phyloP scores from a whole-genome alignment of 2,797 vertebrate genomes.

The Lophotriccus pileatus region DNA sequence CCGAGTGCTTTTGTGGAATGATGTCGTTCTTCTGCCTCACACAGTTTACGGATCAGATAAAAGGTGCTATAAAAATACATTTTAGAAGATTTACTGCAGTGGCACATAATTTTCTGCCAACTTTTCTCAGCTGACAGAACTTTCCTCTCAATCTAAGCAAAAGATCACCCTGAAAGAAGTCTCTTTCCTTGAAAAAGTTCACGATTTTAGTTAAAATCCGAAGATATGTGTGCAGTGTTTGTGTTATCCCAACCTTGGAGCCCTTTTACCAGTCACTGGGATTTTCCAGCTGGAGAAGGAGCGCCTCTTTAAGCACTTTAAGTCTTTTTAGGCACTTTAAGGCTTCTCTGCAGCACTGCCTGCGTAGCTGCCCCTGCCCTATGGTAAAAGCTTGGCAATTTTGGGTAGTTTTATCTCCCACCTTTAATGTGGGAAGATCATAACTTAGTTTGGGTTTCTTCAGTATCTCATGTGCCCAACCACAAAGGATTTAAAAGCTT shows the following conservation, averaged over 20 bases:
- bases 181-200: not conserved
- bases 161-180: not conserved
- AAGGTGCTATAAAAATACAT: constrained; percentile 33
- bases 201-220: not conserved
- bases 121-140: not conserved
- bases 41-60: constrained; percentile 24
- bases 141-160: not conserved
- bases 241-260: not conserved
- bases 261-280: not conserved
- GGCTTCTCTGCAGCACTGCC: not conserved
- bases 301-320: not conserved
- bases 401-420: not conserved
- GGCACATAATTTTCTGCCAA: not conserved
- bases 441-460: not conserved
- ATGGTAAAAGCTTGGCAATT: not conserved
- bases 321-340: not conserved
- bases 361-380: not conserved
- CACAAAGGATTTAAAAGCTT: not conserved
- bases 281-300: not conserved
- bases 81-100: constrained; percentile 26
- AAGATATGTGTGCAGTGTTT: rapidly evolving
- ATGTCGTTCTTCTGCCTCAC: not conserved
- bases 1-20: not conserved
- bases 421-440: not conserved
- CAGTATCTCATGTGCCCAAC: too few relatives aligned